Evolutionary conservation across 1,140 invertebrate species (phyloP), one percentile per base, ranked within the genome.

Genomic region (Formica exsecta): DNA sequence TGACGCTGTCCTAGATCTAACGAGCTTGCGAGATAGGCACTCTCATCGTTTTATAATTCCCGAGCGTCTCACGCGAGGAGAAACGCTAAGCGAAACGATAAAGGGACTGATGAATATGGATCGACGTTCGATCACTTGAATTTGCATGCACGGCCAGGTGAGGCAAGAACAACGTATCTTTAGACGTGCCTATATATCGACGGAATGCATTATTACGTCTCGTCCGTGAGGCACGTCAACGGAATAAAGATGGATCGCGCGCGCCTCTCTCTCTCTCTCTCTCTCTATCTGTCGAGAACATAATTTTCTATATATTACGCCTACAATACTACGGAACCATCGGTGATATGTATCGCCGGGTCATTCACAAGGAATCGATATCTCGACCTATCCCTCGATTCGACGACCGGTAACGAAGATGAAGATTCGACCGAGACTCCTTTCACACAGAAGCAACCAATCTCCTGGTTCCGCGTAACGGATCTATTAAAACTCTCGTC

Each of bases 101-200:
- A 91, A 91, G 54, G 80, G 66, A 65, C 64, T 86, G 79, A 87
- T 89, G 87, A 89, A 89, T 91, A 91, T 91, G 89, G 88, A 91
- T 91, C 86, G 85, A 76, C 81, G 71, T 85, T 86, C 85, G 87
- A 87, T 90, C 86, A 89, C 25, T 75, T 32, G 68, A 61, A 91
- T 91, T 91, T 90, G 87, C 89, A 91, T 91, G 51, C 54, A 79
- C 64, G 70, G 77, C 71, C 74, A 61, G 29, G 84, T 64, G 73
- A 87, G 71, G 41, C 44, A 75, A 68, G 88, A 88, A 88, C 74
- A 87, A 88, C 51, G 74, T 86, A 86, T 84, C 68, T 85, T 74
- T 41, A 61, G 32, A 74, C 38, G 13, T 54, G 54, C n/a, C 22
- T 73, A 41, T 83, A 61, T 74, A 74, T 73, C 54, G 64, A 51